These are phyloP conservation scores for Darevskia nairensis DNA, from an alignment of 2,797 vertebrate genomes.

Conservation along the genomic window DNA sequence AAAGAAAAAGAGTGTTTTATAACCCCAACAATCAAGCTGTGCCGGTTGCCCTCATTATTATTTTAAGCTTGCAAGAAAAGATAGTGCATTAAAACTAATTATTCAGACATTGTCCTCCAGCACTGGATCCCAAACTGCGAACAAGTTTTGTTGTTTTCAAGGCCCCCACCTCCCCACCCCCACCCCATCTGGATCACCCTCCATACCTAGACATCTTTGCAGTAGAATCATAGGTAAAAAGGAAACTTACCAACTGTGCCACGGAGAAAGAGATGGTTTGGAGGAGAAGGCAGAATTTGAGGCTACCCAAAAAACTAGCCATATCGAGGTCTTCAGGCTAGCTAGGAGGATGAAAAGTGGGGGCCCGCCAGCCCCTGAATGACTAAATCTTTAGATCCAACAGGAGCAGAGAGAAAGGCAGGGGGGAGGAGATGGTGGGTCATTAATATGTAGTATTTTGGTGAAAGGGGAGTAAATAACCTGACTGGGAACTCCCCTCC, in stretches of 20 bases:
- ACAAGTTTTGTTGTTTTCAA: neutral
- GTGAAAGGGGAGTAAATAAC: conserved; percentile 19
- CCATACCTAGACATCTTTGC: neutral
- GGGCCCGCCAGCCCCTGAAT: conserved; percentile 58
- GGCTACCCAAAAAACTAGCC: conserved; percentile 76
- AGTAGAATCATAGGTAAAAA: accelerated
- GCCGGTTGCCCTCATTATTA: neutral
- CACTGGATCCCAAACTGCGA: neutral
- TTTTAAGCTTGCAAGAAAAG: neutral
- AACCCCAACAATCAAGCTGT: neutral
- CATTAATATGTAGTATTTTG: conserved; percentile 69
- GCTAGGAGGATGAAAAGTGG: conserved; percentile 33
- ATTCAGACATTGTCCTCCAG: neutral
- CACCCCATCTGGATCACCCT: neutral
- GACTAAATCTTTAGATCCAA: conserved; percentile 30
- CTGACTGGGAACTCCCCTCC: neutral
- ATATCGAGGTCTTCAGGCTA: conserved; percentile 72
- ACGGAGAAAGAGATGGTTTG: conserved; percentile 86
- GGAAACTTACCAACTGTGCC: conserved; percentile 92
- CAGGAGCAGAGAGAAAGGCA: neutral
- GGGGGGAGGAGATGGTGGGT: conserved; percentile 33
- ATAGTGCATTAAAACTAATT: neutral
- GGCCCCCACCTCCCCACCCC: too few species aligned
- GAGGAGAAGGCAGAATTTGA: conserved; percentile 84
- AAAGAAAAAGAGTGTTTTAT: neutral